Conservation (phyloP, 1,140 invertebrate genomes). For the Drosophila yakuba region DNA sequence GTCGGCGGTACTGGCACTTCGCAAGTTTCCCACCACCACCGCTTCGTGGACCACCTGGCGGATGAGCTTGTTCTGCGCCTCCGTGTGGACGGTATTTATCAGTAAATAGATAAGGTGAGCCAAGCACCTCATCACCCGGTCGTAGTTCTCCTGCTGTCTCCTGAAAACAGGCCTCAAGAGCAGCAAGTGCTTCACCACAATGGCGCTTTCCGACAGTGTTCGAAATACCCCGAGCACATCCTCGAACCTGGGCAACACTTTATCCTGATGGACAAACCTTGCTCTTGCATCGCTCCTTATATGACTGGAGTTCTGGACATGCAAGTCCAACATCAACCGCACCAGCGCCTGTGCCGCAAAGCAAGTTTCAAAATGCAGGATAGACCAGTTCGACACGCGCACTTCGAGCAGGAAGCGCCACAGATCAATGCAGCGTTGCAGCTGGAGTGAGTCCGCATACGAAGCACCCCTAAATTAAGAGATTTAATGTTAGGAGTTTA, state of each 20-base stretch:
- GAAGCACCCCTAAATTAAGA: slow-evolving; percentile 89
- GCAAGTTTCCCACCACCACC: slow-evolving; percentile 86
- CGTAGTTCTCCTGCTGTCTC: slow-evolving; percentile 92
- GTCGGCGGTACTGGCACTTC: slow-evolving; percentile 90
- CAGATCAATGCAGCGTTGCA: slow-evolving; percentile 93
- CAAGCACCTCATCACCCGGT: slow-evolving; percentile 91
- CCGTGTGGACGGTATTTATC: slow-evolving; percentile 87
- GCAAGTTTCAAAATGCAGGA: slow-evolving; percentile 90
- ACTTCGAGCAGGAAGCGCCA: slow-evolving; percentile 93
- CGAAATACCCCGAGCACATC: slow-evolving; percentile 90
- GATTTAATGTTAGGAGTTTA: background rate
- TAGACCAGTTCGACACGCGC: slow-evolving; percentile 91
- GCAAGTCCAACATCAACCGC: slow-evolving; percentile 91
- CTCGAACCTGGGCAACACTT: slow-evolving; percentile 87
- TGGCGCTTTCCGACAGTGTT: slow-evolving; percentile 74
- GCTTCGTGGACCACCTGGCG: slow-evolving; percentile 85
- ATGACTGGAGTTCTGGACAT: slow-evolving; percentile 87
- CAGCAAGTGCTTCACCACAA: slow-evolving; percentile 87
- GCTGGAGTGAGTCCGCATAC: slow-evolving; percentile 93
- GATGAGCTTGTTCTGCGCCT: slow-evolving; percentile 71
- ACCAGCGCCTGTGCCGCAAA: slow-evolving; percentile 92
- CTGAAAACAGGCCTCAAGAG: slow-evolving; percentile 89
- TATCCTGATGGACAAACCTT: slow-evolving; percentile 63
- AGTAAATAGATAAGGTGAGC: slow-evolving; percentile 93
- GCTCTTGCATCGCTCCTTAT: slow-evolving; percentile 63